These are phyloP conservation scores for Cerceris rybyensis DNA, from an alignment of 2,888 invertebrate species.

Conservation along the genomic window DNA sequence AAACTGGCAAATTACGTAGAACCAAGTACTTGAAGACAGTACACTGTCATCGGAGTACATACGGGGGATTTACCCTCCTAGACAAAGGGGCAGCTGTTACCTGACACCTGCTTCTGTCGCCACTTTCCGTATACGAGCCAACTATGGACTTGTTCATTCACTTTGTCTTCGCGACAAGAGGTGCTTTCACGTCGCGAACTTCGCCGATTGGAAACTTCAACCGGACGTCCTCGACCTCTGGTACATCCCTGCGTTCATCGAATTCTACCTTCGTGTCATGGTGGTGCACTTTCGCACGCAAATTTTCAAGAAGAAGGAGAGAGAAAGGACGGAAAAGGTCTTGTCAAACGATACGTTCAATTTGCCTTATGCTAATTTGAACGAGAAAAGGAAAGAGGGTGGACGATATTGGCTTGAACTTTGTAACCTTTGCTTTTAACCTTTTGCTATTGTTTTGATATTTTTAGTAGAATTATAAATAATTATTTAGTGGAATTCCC, in stretches of 20 bases:
- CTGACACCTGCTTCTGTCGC: constrained; percentile 59
- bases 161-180: constrained; percentile 19
- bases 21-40: background rate
- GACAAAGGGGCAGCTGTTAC: constrained; percentile 61
- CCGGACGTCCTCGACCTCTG: constrained; percentile 56
- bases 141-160: constrained; percentile 38
- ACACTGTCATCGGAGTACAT: constrained; percentile 9
- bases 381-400: constrained; percentile 5
- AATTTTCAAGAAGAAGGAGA: constrained; percentile 3
- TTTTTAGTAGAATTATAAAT: background rate
- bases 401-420: background rate
- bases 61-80: constrained; percentile 34
- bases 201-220: constrained; percentile 42
- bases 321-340: constrained; percentile 2
- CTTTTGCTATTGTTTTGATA: background rate
- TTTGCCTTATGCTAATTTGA: constrained; percentile 8
- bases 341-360: constrained; percentile 34
- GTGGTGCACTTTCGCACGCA: constrained; percentile 25
- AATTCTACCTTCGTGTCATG: background rate
- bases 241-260: background rate
- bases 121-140: constrained; percentile 46
- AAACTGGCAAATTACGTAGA: no score
- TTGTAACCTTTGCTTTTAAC: background rate
- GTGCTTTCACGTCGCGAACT: constrained; percentile 19
- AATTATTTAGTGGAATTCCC: no score